Evolutionary conservation across 2,797 vertebrate species (phyloP), one percentile per base, ranked within the genome.

Genomic region (Podargus strigoides): DNA sequence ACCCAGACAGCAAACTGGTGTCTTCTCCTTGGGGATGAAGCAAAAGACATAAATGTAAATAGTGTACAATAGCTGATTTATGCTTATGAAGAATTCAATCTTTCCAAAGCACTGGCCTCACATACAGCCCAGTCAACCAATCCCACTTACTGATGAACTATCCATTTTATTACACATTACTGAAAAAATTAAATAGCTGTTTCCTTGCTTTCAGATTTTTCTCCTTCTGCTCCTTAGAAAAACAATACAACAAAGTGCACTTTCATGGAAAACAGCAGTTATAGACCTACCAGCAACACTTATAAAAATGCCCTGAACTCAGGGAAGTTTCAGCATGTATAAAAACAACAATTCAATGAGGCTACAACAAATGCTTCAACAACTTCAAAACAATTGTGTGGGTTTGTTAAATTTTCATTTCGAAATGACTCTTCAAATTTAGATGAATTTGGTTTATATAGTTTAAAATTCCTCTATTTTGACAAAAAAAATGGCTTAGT

Each of bases 1-100:
- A 5, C 30, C 66, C 64, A 53, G 32, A 64, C 30, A 91, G 75
- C n/a, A 78, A 70, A 55, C 11, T 53, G 23, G 5, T 53, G 23
- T 47, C 36, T n/a, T 44, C 0, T 0, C 12, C 20, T 78, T 34
- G 62, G 21, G 24, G 41, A 72, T 30, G 46, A 85, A 27, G 28
- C 20, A 75, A 75, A 82, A 60, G 56, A 22, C n/a, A 20, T 6
- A 55, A 53, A 3, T 44, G 22, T 30, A 46, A 68, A 27, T 7
- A 52, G 3, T 32, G 10, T 41, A 37, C 12, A 44, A 27, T 8
- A 39, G 37, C 9, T 7, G 58, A 37, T 32, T 75, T 39, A 41
- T 27, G 46, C 9, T 80, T 20, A n/a, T 42, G 68, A 74, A 55
- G 22, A 75, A 49, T 17, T 24, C 18, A 64, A 44, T 10, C 7